Conservation (phyloP, 1,140 invertebrate species). For the Hetaerina americana region DNA sequence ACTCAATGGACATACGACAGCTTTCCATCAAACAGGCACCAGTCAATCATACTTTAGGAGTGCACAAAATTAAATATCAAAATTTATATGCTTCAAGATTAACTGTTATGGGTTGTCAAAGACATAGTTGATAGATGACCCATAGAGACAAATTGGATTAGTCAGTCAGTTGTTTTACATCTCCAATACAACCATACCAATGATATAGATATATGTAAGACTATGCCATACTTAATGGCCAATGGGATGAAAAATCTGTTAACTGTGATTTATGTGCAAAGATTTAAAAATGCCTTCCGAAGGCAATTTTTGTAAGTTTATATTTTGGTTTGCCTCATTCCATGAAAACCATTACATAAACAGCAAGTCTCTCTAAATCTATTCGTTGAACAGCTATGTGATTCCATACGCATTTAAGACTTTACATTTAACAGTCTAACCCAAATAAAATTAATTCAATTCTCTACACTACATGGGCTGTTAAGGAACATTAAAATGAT, state of each 20-base stretch:
- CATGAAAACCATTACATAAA: not conserved
- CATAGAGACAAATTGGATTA: not conserved
- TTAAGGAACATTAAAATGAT: not conserved
- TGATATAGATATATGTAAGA: not conserved
- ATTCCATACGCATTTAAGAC: not conserved
- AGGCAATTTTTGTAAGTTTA: not conserved
- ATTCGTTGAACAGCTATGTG: not conserved
- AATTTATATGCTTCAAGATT: not conserved
- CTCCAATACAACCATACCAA: not conserved
- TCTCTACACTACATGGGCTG: too few relatives aligned
- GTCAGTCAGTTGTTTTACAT: not conserved
- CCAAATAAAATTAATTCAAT: conserved; percentile 1
- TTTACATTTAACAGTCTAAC: not conserved
- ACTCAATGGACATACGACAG: not conserved
- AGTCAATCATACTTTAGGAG: not conserved
- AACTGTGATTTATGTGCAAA: not conserved
- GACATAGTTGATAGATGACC: not conserved
- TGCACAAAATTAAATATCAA: not conserved
- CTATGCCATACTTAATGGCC: not conserved
- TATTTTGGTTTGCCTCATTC: not conserved
- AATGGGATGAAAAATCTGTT: not conserved
- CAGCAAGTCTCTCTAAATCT: not conserved
- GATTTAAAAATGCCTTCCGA: not conserved
- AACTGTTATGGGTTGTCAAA: not conserved
- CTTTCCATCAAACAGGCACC: not conserved